Evolutionary conservation across 1,140 invertebrate species (phyloP).

Genomic region (Aphelenchoides avenae): DNA sequence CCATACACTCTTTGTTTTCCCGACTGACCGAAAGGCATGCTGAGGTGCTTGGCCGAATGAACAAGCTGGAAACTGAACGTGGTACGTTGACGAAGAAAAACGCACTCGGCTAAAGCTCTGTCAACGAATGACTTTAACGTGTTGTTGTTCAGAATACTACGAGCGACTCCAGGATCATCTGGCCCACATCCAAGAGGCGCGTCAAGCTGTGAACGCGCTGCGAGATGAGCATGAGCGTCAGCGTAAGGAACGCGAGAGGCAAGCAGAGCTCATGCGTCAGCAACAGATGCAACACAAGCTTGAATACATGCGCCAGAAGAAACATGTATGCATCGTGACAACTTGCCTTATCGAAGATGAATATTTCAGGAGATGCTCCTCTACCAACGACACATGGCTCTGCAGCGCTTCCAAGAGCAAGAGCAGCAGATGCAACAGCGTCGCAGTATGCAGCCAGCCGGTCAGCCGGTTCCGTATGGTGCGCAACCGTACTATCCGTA

Average conservation of each 20-base stretch:
- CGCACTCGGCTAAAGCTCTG: background rate
- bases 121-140: slow-evolving; percentile 1
- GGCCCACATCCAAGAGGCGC: slow-evolving; percentile 83
- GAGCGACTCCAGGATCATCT: slow-evolving; percentile 93
- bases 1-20: slow-evolving; percentile 94
- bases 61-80: slow-evolving; percentile 86
- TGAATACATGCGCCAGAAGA: slow-evolving; percentile 95
- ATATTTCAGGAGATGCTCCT: slow-evolving; percentile 56
- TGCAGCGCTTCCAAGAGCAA: slow-evolving; percentile 56
- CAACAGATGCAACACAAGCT: slow-evolving; percentile 88
- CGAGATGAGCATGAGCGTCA: slow-evolving; percentile 89
- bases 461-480: too few relatives aligned
- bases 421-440: slow-evolving; percentile 50
- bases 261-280: slow-evolving; percentile 73
- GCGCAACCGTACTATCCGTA: too few relatives aligned
- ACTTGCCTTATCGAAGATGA: slow-evolving; percentile 1
- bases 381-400: slow-evolving; percentile 48
- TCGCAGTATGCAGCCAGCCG: slow-evolving; percentile 15
- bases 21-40: slow-evolving; percentile 94
- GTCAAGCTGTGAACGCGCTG: slow-evolving; percentile 88
- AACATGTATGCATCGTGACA: slow-evolving; percentile 67
- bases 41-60: slow-evolving; percentile 81
- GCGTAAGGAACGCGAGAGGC: slow-evolving; percentile 74
- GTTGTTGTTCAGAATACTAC: slow-evolving; percentile 67
- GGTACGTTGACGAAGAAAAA: slow-evolving; percentile 60